A percentile compares a stretch with the other conserved stretches of the same genome.
Conservation (phyloP, 2,113 vertebrate genomes). For the Cranoglanis bouderius region DNA sequence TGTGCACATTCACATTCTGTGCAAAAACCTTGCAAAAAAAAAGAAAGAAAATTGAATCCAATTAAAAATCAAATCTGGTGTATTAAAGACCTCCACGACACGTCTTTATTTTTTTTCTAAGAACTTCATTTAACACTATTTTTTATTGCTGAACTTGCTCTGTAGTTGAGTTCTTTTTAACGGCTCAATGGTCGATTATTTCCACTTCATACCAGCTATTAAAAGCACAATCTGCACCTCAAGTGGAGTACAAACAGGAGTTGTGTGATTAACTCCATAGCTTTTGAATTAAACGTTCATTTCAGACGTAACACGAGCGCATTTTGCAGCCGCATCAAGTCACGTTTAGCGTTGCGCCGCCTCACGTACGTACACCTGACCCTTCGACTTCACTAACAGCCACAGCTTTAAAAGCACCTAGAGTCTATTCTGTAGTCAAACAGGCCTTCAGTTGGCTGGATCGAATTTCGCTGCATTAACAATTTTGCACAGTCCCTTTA, state of each 20-base stretch:
- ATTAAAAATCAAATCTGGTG: background rate
- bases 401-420: background rate
- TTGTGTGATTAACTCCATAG: background rate
- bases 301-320: background rate
- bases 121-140: background rate
- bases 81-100: background rate
- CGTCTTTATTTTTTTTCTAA: background rate
- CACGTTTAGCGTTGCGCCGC: background rate
- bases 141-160: background rate
- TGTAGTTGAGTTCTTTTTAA: background rate
- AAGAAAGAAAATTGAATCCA: background rate
- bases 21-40: background rate
- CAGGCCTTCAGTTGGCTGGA: background rate
- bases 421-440: background rate
- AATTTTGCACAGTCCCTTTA: background rate
- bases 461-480: background rate
- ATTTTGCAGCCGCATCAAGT: background rate
- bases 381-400: background rate
- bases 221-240: background rate
- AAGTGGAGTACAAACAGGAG: background rate
- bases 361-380: background rate
- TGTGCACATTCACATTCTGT: no score
- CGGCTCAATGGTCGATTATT: background rate
- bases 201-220: background rate
- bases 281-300: background rate